Evolutionary conservation across 2,888 invertebrate genomes (phyloP), one percentile per base, ranked within the genome.

Genomic region (Cheilosia vernalis): DNA sequence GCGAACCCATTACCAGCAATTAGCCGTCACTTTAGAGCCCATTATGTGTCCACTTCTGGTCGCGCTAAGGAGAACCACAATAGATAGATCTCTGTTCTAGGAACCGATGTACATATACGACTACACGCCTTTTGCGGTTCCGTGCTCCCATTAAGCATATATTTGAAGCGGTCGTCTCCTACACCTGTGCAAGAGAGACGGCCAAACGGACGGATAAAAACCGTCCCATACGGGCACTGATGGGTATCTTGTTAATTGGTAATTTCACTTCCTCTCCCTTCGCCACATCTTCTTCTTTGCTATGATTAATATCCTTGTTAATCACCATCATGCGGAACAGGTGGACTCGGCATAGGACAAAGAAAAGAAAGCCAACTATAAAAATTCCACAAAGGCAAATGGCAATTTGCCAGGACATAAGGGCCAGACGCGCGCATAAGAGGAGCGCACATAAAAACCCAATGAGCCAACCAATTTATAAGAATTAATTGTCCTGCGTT

Each of bases 291-390:
- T 58, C 47, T 51, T 42, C 61, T 70, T 64, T 56, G 13, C 56
- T 70, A 85, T 85, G 85, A 85, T 85, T 85, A 81, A 85, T 85
- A 85, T 81, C 85, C 85, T 85, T 85, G 85, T 85, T 85, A 85
- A 81, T 85, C 85, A 85, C 80, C 85, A 66, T 80, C 76, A 76
- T 61, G 56, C 76, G 76, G 66, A 85, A 85, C 85, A 85, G 85
- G 85, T 85, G 85, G 85, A 69, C 58, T 58, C 40, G 17, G 9
- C 6, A 42, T 44, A 44, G 27, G 6, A 17, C 5, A 15, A 10
- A 56, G 40, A 66, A 64, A 55, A 56, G 51, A 44, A 47, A 30
- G 13, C 53, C 30, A 85, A 85, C 85, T 81, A 85, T 85, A 85
- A 85, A 85, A 80, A 70, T 76, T 74, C 64, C 69, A 51, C 30